phyloP scores from a whole-genome alignment of 2,797 vertebrate genomes.

The Leptoclinus maculatus region DNA sequence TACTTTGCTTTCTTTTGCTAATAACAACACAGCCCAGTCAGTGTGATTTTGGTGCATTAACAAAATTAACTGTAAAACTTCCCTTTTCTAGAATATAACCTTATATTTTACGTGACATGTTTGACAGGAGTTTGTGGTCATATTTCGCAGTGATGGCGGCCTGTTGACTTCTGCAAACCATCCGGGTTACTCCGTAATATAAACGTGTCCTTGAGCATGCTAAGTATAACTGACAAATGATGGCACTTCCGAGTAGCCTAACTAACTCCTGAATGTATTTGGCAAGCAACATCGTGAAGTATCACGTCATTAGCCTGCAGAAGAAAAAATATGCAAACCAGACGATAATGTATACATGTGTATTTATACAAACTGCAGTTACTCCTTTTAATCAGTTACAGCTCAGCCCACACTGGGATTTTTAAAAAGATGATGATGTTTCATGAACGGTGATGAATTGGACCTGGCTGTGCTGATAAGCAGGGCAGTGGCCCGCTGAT shows the following conservation, averaged over 20 bases:
- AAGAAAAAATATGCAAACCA: neutral
- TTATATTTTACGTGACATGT: neutral
- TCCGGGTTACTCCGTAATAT: neutral
- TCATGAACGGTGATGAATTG: constrained; percentile 55
- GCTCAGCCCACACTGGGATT: neutral
- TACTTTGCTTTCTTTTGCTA: neutral
- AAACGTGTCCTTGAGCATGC: neutral
- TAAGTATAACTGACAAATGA: neutral
- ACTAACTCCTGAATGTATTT: too few species aligned
- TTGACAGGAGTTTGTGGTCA: neutral
- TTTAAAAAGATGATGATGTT: constrained; percentile 55
- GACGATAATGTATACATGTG: neutral
- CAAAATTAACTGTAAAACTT: neutral
- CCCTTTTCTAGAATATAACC: neutral
- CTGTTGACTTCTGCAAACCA: neutral
- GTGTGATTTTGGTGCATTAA: neutral
- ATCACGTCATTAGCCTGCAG: neutral
- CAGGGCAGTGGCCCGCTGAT: constrained; percentile 45
- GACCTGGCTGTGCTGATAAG: constrained; percentile 61
- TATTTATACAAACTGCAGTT: neutral
- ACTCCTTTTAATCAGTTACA: neutral
- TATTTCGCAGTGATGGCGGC: neutral
- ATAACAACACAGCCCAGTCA: neutral
- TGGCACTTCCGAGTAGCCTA: neutral
- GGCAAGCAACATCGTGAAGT: too few species aligned